These are phyloP conservation scores for Drosophila bocki DNA, from an alignment of 1,140 invertebrate species.

Conservation along the genomic window DNA sequence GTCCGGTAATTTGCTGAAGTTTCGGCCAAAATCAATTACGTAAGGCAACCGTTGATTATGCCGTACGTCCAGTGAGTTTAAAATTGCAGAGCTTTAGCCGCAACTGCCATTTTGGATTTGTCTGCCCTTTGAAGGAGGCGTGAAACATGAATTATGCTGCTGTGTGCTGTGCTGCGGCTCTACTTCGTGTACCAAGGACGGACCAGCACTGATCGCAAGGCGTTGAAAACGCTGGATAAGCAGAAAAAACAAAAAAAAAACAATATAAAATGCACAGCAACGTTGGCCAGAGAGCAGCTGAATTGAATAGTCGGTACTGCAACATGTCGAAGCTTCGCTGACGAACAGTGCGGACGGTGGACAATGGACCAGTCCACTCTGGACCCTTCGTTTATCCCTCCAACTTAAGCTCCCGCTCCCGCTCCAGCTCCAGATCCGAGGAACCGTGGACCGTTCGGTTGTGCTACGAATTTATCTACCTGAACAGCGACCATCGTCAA, in stretches of 20 bases:
- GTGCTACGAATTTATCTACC: constrained; percentile 81
- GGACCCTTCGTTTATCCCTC: constrained; percentile 1
- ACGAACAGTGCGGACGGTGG: constrained; percentile 30
- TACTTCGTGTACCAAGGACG: constrained; percentile 15
- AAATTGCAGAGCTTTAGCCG: constrained; percentile 50
- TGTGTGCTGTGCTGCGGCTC: constrained; percentile 20
- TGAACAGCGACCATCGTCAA: constrained; percentile 80
- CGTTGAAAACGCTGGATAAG: constrained; percentile 77
- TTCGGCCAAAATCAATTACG: constrained; percentile 47
- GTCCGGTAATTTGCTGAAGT: constrained; percentile 31
- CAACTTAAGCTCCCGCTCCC: constrained; percentile 3
- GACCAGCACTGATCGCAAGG: constrained; percentile 57
- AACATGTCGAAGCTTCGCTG: constrained; percentile 63
- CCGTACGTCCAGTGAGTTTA: constrained; percentile 11
- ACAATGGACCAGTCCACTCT: constrained; percentile 26
- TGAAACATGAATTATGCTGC: constrained; percentile 77
- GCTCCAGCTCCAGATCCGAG: constrained; percentile 32
- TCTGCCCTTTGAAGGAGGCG: constrained; percentile 42
- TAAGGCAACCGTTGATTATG: constrained; percentile 65
- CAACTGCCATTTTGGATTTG: constrained; percentile 73
- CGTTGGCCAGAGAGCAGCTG: constrained; percentile 6
- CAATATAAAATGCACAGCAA: constrained; percentile 71
- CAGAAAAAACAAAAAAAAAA: constrained; percentile 59
- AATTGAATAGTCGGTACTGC: constrained; percentile 36
- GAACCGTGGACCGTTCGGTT: constrained; percentile 60